Evolutionary conservation across 2,797 vertebrate species (phyloP).

Genomic region (Dryobates pubescens): DNA sequence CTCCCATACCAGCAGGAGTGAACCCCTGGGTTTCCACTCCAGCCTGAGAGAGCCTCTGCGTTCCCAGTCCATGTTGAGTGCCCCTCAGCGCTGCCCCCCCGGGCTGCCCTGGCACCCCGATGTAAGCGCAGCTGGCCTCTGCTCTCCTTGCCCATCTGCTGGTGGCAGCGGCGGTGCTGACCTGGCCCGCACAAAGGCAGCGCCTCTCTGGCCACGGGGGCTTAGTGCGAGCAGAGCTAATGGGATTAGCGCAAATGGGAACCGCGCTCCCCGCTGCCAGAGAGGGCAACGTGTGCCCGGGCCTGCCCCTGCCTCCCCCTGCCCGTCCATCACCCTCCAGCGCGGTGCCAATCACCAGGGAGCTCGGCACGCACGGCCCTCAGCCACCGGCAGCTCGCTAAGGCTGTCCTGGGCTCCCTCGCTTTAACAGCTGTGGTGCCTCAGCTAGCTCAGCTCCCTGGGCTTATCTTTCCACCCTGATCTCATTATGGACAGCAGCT

Average conservation of each 20-base stretch:
- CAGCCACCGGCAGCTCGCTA: background rate
- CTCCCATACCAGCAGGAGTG: too few species aligned
- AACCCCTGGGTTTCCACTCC: too few species aligned
- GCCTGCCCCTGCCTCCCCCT: background rate
- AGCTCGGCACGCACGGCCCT: background rate
- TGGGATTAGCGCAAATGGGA: background rate
- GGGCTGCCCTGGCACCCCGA: background rate
- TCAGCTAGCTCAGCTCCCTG: background rate
- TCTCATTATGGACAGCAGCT: background rate
- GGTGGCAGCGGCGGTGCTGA: rapidly evolving
- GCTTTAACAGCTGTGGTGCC: rapidly evolving
- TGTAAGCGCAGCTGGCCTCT: background rate
- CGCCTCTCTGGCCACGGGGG: background rate
- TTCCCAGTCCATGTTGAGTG: too few species aligned
- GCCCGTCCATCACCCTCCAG: background rate
- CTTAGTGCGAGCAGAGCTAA: background rate
- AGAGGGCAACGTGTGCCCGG: background rate
- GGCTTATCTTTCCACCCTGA: background rate
- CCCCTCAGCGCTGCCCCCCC: too few species aligned
- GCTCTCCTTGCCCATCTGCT: background rate
- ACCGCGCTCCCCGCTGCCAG: background rate
- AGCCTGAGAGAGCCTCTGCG: too few species aligned
- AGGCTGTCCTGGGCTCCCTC: background rate
- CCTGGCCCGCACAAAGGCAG: background rate
- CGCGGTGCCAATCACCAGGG: background rate